Conservation (phyloP, 2,888 invertebrate species). For the Tenodera sinensis region DNA sequence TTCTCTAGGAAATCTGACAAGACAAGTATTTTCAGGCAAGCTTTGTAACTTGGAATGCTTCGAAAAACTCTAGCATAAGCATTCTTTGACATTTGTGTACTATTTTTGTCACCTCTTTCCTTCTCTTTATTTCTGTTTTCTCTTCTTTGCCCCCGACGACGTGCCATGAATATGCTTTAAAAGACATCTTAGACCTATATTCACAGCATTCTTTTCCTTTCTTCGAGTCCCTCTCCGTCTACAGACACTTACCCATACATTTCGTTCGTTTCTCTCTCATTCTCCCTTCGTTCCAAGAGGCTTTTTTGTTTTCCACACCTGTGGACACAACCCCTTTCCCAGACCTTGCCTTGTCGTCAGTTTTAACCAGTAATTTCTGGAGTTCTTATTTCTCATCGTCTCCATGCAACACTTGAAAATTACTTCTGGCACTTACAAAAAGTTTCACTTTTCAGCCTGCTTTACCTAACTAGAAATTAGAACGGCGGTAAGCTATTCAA, state of each 20-base stretch:
- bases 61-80: not conserved
- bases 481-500: too few species aligned
- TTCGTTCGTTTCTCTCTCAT: not conserved
- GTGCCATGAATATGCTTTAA: not conserved
- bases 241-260: not conserved
- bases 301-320: not conserved
- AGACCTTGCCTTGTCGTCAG: not conserved
- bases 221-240: not conserved
- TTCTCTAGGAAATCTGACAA: not conserved
- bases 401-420: not conserved
- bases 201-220: not conserved
- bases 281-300: not conserved
- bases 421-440: not conserved
- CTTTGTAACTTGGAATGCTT: not conserved
- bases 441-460: not conserved
- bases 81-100: not conserved
- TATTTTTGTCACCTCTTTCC: not conserved
- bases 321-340: not conserved
- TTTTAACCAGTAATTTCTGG: not conserved
- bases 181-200: not conserved
- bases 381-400: not conserved
- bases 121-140: not conserved
- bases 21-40: not conserved
- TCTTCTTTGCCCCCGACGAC: not conserved
- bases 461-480: not conserved